phyloP scores from a whole-genome alignment of 2,797 vertebrate species.

The Sebastes trivittatus region DNA sequence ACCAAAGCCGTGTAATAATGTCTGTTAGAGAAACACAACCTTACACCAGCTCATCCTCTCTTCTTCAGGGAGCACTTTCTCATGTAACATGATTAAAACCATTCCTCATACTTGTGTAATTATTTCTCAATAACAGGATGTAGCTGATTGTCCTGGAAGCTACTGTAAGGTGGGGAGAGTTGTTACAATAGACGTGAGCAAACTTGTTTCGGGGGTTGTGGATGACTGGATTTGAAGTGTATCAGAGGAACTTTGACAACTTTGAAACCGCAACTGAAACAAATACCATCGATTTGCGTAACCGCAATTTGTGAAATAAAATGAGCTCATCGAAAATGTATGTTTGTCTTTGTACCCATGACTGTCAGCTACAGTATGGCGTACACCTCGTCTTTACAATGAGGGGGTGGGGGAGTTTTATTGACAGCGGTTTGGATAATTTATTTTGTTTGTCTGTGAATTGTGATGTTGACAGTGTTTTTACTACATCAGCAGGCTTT shows the following conservation, averaged over 20 bases:
- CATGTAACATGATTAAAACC: constrained; percentile 35
- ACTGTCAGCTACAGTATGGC: constrained; percentile 23
- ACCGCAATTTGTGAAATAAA: background rate
- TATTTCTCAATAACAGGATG: constrained; percentile 44
- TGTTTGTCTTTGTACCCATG: constrained; percentile 8
- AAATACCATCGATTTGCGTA: constrained; percentile 7
- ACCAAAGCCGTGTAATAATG: too few relatives aligned
- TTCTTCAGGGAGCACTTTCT: background rate
- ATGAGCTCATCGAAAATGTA: constrained; percentile 17
- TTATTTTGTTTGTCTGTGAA: constrained; percentile 74
- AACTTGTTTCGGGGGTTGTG: constrained; percentile 16
- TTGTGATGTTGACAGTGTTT: constrained; percentile 70
- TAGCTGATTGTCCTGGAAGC: constrained; percentile 13
- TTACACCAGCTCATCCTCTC: constrained; percentile 18
- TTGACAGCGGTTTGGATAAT: constrained; percentile 71
- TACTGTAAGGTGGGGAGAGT: background rate
- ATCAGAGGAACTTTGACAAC: constrained; percentile 15
- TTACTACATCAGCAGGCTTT: constrained; percentile 70
- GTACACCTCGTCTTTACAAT: constrained; percentile 24
- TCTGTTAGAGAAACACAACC: constrained; percentile 6
- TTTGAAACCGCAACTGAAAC: constrained; percentile 20
- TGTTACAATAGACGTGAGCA: constrained; percentile 20
- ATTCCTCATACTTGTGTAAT: constrained; percentile 24
- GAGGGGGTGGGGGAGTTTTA: constrained; percentile 45
- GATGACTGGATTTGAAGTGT: constrained; percentile 22